Base-by-base conservation (phyloP, 1,140 invertebrate species). In the Drosophila novamexicana region DNA sequence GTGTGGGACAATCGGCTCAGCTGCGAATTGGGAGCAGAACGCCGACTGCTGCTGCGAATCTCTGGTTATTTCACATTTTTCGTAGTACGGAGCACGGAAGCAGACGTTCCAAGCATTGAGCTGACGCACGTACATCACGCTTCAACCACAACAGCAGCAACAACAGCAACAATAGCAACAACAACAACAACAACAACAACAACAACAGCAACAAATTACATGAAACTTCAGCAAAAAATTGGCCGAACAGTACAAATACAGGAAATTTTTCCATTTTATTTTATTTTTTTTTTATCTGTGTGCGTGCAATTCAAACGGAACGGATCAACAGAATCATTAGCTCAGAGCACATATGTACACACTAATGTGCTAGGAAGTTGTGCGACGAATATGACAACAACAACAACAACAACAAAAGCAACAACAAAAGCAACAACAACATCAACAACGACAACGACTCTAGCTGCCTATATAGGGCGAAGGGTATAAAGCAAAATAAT, bases 21-120 rank as follows among this genome's bases (percentile, higher is more conserved):
- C 71, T 74, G 71, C 66, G 66, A 68, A 57, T 47, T 58, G 49
- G 32, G 47, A 69, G 57, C 57, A 70, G 58, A 53, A 49, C 36
- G 49, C 29, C 65, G 71, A 57, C 16, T 16, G 39, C 66, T 61
- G 61, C 67, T 62, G 76, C 59, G 66, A 63, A 72, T 79, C 74
- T 66, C 44, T 18, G 37, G 66, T 29, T 50, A 68, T 47, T 54
- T 65, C 75, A 76, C 76, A 79, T 72, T 79, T 64, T 61, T 66
- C 67, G 47, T 76, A 66, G 56, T 61, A 72, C 67, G 40, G 57
- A 63, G 76, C 67, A 67, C 57, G 76, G 57, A 64, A 63, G 50
- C 67, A 72, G 73, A 72, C 74, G 62, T 52, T 67, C 62, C 62
- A 64, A 44, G 68, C 45, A 50, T 54, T 66, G 53, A 40, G 40